Evolutionary conservation across 2,113 vertebrate genomes (phyloP).

Genomic region (Tylochromis polylepis): DNA sequence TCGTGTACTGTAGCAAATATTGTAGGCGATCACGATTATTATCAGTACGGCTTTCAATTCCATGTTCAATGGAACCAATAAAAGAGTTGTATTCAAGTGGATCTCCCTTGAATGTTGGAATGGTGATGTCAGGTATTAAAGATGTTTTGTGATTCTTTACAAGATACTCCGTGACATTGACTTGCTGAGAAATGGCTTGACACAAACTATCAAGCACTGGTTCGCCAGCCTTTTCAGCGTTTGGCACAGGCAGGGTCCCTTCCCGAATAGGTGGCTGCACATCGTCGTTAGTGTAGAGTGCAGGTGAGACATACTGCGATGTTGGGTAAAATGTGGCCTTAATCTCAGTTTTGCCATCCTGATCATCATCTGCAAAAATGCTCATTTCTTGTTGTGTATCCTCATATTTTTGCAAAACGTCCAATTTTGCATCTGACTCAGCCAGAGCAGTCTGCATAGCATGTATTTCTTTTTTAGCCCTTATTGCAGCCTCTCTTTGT

Average conservation of each 20-base stretch:
- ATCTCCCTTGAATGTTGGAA: background rate
- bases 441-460: constrained; percentile 12
- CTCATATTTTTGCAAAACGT: constrained; percentile 15
- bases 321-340: background rate
- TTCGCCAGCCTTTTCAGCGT: background rate
- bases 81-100: constrained; percentile 11
- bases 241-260: too few species aligned
- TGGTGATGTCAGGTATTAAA: constrained; percentile 13
- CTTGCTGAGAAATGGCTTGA: constrained; percentile 24
- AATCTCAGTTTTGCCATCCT: background rate
- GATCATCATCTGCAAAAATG: background rate
- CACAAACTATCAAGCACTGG: constrained; percentile 8
- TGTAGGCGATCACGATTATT: background rate
- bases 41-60: background rate
- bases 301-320: background rate
- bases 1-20: constrained; percentile 1
- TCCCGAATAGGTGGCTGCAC: background rate
- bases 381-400: background rate
- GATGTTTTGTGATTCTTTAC: constrained; percentile 30
- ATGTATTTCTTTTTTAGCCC: constrained; percentile 18
- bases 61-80: background rate
- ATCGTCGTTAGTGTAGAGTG: accelerated
- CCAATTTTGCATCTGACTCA: constrained; percentile 20
- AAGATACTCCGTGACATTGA: constrained; percentile 17
- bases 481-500: constrained; percentile 3